phyloP scores from a whole-genome alignment of 1,140 invertebrate species.

The Muscidifurax raptorellus region DNA sequence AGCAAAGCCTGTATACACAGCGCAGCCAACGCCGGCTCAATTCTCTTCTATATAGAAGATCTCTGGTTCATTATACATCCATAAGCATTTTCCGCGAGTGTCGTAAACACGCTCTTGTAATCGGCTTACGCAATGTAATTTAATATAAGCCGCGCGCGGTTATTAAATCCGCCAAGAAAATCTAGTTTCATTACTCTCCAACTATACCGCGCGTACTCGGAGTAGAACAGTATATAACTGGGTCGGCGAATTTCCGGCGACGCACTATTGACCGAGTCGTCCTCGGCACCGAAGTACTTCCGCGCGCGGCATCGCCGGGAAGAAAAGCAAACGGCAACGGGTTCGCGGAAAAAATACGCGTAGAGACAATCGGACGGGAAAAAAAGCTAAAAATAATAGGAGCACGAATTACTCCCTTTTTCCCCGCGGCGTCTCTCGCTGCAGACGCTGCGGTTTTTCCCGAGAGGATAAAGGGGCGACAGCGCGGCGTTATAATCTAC shows the following conservation, averaged over 20 bases:
- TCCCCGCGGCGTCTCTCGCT: slow-evolving; percentile 7
- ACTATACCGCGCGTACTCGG: no score
- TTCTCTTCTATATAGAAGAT: no score
- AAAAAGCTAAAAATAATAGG: slow-evolving; percentile 50
- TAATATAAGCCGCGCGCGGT: background rate
- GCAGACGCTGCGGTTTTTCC: background rate
- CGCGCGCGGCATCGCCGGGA: background rate
- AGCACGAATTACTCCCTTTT: slow-evolving; percentile 44
- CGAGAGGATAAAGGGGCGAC: slow-evolving; percentile 5
- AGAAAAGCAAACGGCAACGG: background rate
- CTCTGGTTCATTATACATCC: no score
- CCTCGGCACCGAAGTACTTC: background rate
- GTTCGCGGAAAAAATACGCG: slow-evolving; percentile 42
- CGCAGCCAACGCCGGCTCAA: no score
- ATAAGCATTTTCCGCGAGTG: background rate
- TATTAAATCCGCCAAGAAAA: background rate
- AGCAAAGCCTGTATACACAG: no score
- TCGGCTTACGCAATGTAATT: background rate
- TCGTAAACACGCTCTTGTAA: background rate
- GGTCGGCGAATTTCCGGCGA: background rate
- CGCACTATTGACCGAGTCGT: background rate
- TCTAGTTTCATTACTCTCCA: background rate
- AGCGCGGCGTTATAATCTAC: slow-evolving; percentile 22
- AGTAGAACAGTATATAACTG: background rate
- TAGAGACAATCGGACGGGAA: slow-evolving; percentile 43